Base-by-base conservation (phyloP, 1,140 invertebrate species). In the Pemphigus obesinymphae region DNA sequence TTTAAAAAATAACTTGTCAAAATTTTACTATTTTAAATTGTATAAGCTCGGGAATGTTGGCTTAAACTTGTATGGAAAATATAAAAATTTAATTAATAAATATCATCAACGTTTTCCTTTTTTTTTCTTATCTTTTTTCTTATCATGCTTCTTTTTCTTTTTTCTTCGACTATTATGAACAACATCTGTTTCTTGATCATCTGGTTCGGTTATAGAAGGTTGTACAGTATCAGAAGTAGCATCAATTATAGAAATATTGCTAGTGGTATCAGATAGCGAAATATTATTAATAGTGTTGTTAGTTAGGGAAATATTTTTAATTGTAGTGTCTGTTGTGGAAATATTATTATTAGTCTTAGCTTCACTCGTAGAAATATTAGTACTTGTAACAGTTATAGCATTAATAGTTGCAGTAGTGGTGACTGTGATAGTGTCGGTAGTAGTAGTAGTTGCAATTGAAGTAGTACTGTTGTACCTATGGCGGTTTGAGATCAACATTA, bases 401-500 rank as follows among this genome's bases (percentile, higher is more conserved):
- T 48, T 50, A 48, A 11, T 43, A 70, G 8, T 73, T 31, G 17
- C 17, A 4, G 70, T 43, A 29, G 11, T 73, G 3, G 70, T 11
- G 1, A 73, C 45, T 11, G 43, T 50, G 3, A 73, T 17, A 31
- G 70, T 48, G 3, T 73, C 26, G 0, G 70, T 73, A 48, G 43
- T 73, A 20, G 31, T 72, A 29, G 23, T 73, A 11, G 26, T 50
- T 31, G 43, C n/a, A 29, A 50, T 50, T 31, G 26, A 48, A 29
- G 70, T 50, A 50, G 70, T 73, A 73, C 70, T 73, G 23, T 80
- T 80, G 76, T 80, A 80, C 55, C 76, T 80, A 61, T 80, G 50
- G 55, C 76, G 76, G 37, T 80, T 80, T 61, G 76, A 80, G 76
- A 80, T 80, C 76, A 80, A 29, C 53, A 80, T 61, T 61, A 80